phyloP scores from a whole-genome alignment of 2,113 vertebrate species.

The Pelecanoides urinatrix region DNA sequence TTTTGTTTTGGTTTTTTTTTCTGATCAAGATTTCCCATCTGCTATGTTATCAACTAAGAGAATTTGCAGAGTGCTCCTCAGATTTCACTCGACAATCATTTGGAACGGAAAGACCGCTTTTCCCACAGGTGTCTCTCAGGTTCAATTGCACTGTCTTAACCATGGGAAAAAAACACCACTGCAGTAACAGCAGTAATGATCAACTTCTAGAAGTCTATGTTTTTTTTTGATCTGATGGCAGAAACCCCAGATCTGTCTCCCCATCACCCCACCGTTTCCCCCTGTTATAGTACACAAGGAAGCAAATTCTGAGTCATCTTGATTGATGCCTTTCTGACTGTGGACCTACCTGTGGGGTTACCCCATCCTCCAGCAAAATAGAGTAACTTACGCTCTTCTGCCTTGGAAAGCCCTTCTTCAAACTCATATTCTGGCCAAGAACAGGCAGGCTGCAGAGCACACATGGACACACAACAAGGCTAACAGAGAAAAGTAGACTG shows the following conservation, averaged over 20 bases:
- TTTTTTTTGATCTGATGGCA: background rate
- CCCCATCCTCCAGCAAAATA: background rate
- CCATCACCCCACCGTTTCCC: background rate
- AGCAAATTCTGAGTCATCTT: background rate
- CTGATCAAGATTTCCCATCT: slow-evolving; percentile 39
- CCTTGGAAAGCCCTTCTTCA: background rate
- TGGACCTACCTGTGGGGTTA: background rate
- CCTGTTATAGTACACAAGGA: background rate
- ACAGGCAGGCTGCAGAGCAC: background rate
- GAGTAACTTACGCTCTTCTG: background rate
- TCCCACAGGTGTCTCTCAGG: background rate
- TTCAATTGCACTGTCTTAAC: background rate
- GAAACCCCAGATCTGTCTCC: background rate
- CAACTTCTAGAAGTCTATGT: background rate
- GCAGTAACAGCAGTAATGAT: background rate
- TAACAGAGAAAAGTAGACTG: background rate
- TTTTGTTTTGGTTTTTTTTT: background rate
- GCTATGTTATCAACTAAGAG: background rate
- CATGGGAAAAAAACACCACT: background rate
- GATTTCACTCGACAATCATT: background rate
- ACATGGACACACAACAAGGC: background rate
- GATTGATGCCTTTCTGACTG: background rate
- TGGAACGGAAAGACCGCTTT: background rate
- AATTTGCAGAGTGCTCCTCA: slow-evolving; percentile 4
- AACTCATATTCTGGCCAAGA: background rate